phyloP scores from a whole-genome alignment of 2,113 vertebrate genomes.

The Romanogobio albipinnatus region DNA sequence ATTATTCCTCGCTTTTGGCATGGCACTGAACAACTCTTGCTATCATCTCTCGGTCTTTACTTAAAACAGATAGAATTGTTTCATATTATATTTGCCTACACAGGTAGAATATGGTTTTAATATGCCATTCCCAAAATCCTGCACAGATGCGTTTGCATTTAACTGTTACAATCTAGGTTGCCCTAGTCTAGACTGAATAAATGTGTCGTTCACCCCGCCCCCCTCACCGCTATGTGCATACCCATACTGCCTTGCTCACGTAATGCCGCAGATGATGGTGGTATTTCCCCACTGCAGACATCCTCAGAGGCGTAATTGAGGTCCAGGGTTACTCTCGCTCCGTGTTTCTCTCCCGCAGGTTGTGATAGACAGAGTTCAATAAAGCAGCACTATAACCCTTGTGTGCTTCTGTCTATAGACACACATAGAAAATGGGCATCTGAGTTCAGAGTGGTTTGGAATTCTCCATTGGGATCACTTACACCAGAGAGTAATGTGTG shows the following conservation, averaged over 20 bases:
- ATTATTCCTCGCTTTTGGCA: background rate
- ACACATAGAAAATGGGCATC: background rate
- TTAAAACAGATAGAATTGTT: background rate
- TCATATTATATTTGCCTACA: background rate
- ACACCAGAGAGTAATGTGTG: slow-evolving; percentile 26
- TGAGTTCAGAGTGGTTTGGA: slow-evolving; percentile 4
- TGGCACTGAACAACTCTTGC: background rate
- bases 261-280: slow-evolving; percentile 41
- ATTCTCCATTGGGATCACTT: slow-evolving; percentile 44
- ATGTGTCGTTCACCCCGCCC: background rate
- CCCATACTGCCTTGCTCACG: slow-evolving; percentile 38
- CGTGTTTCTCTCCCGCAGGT: slow-evolving; percentile 2
- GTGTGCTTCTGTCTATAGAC: slow-evolving; percentile 17
- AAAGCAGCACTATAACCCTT: slow-evolving; percentile 22
- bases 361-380: slow-evolving; percentile 24
- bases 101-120: background rate
- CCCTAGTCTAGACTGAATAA: slow-evolving; percentile 8
- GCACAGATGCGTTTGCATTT: background rate
- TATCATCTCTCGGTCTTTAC: background rate
- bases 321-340: slow-evolving; percentile 27
- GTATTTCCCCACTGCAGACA: slow-evolving; percentile 20
- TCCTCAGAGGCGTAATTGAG: slow-evolving; percentile 26
- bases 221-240: background rate
- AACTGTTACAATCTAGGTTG: slow-evolving; percentile 2
- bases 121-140: background rate